phyloP scores from a whole-genome alignment of 2,888 invertebrate species.

The Amiota minor region DNA sequence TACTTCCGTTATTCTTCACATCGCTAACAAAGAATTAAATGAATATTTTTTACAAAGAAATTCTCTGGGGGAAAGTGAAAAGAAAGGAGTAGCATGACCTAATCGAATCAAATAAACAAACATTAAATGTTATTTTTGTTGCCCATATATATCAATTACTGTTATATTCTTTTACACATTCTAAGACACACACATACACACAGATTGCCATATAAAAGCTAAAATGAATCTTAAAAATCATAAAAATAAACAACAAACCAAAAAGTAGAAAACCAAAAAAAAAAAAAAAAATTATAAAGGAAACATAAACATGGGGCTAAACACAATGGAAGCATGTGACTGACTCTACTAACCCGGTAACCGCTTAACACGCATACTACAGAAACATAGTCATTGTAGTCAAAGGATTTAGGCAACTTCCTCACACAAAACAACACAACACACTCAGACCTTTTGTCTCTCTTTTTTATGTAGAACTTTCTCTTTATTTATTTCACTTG shows the following conservation, averaged over 20 bases:
- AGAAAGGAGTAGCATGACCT: too few species aligned
- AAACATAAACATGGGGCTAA: constrained; percentile 1
- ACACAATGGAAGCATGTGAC: constrained; percentile 39
- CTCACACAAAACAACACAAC: too few species aligned
- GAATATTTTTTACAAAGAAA: too few species aligned
- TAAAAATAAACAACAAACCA: neutral
- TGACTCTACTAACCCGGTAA: constrained; percentile 21
- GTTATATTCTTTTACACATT: neutral
- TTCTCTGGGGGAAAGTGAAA: too few species aligned
- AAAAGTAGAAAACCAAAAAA: neutral
- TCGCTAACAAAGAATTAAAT: too few species aligned
- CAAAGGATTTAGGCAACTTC: too few species aligned
- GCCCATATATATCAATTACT: constrained; percentile 18
- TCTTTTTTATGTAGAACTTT: too few species aligned
- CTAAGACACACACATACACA: neutral
- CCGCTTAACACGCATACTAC: constrained; percentile 37
- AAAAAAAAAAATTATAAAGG: neutral
- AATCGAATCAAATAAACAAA: constrained; percentile 7
- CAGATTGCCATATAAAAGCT: neutral
- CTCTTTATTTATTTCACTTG: too few species aligned
- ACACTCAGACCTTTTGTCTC: too few species aligned
- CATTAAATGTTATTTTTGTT: neutral
- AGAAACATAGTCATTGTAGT: too few species aligned
- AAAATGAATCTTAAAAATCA: neutral
- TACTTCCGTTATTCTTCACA: too few species aligned